phyloP scores from a whole-genome alignment of 2,113 vertebrate species.

The Acanthisitta chloris region DNA sequence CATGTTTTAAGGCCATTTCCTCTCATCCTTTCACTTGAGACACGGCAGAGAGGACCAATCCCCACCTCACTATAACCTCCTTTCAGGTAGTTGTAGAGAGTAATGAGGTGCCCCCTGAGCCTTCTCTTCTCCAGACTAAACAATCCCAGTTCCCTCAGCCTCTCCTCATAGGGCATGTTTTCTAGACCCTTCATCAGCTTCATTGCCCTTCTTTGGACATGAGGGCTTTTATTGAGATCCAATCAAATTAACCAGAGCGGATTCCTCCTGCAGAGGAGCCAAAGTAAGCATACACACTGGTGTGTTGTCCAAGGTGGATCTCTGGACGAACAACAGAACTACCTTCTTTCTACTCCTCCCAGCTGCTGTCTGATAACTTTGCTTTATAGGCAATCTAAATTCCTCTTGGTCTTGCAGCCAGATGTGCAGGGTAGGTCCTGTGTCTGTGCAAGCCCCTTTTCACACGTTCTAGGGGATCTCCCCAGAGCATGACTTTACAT shows the following conservation, averaged over 20 bases:
- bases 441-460: neutral
- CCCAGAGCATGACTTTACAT: neutral
- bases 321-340: neutral
- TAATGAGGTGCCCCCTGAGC: neutral
- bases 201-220: neutral
- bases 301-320: fast-evolving
- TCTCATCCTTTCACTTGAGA: neutral
- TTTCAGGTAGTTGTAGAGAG: neutral
- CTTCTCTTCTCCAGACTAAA: neutral
- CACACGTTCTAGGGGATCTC: neutral
- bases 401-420: neutral
- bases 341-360: neutral
- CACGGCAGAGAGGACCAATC: neutral
- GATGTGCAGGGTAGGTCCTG: neutral
- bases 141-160: neutral
- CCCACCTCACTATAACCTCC: neutral
- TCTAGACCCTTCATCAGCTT: neutral
- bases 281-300: fast-evolving
- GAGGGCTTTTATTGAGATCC: neutral
- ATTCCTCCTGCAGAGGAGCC: neutral
- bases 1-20: neutral
- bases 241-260: neutral
- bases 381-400: neutral
- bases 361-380: neutral
- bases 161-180: neutral